Conservation (phyloP, 1,140 invertebrate genomes). For the Ips nitidus region DNA sequence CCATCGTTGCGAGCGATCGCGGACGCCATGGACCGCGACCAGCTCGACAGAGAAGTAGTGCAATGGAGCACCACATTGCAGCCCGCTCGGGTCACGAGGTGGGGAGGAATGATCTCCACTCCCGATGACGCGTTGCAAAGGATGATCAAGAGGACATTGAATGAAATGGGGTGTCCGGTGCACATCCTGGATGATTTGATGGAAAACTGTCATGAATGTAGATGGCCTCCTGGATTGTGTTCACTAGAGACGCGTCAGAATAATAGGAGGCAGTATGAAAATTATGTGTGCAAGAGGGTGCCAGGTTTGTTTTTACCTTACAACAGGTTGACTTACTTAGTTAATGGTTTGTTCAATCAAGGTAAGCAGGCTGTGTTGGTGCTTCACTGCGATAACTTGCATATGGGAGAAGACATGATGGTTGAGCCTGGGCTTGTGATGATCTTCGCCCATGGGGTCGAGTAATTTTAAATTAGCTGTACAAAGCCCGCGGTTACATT, state of each 20-base stretch:
- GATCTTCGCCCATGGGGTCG: constrained; percentile 98
- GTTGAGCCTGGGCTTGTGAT: constrained; percentile 95
- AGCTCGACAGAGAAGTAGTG: constrained; percentile 67
- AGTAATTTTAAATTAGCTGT: constrained; percentile 56
- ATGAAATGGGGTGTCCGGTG: constrained; percentile 88
- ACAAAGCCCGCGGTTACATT: neutral
- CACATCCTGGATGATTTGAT: constrained; percentile 93
- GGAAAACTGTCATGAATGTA: constrained; percentile 94
- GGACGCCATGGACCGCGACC: constrained; percentile 87
- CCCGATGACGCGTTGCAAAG: constrained; percentile 89
- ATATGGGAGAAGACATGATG: constrained; percentile 95
- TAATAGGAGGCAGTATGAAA: constrained; percentile 89
- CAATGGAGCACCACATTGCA: constrained; percentile 86
- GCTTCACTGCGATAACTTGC: constrained; percentile 90
- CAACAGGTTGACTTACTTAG: neutral
- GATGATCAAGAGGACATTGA: constrained; percentile 88
- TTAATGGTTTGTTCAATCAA: constrained; percentile 57
- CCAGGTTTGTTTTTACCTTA: constrained; percentile 60
- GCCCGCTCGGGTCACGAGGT: constrained; percentile 85
- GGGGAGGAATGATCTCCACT: constrained; percentile 97
- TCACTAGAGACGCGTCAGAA: constrained; percentile 92
- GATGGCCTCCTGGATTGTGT: constrained; percentile 90
- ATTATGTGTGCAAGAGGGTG: constrained; percentile 91
- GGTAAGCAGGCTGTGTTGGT: constrained; percentile 95
- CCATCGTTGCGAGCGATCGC: constrained; percentile 85